These are phyloP conservation scores for Limenitis arthemis DNA, from an alignment of 2,888 invertebrate species.

Conservation along the genomic window DNA sequence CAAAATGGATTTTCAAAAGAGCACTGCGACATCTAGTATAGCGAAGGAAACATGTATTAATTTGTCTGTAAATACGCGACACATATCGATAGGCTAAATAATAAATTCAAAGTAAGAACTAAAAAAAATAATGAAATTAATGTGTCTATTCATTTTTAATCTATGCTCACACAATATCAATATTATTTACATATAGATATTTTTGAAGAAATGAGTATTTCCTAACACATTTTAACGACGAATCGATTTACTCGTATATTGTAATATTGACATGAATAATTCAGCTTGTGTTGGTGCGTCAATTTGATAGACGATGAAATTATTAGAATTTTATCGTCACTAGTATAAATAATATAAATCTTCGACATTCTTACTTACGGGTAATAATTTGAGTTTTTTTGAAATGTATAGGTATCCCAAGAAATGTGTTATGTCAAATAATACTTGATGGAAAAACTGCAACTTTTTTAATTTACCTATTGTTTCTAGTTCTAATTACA, in stretches of 20 bases:
- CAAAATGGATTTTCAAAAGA: slow-evolving; percentile 29
- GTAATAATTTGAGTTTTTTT: too few species aligned
- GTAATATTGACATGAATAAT: slow-evolving; percentile 18
- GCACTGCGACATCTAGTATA: slow-evolving; percentile 15
- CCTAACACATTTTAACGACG: slow-evolving; percentile 10
- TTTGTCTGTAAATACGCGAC: slow-evolving; percentile 23
- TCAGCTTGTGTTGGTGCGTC: slow-evolving; percentile 18
- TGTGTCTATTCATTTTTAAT: too few species aligned
- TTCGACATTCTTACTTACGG: neutral
- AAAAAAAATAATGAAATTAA: neutral
- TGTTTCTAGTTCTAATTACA: neutral
- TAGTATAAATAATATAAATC: slow-evolving; percentile 14
- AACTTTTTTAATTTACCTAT: too few species aligned
- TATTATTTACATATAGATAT: slow-evolving; percentile 4
- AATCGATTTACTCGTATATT: slow-evolving; percentile 9
- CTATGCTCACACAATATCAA: neutral
- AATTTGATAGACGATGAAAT: slow-evolving; percentile 20
- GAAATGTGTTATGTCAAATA: too few species aligned
- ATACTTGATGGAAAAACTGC: too few species aligned
- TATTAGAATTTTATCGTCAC: slow-evolving; percentile 19
- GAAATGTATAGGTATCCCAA: too few species aligned
- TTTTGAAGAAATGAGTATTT: slow-evolving; percentile 5
- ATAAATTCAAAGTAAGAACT: neutral
- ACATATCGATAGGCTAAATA: slow-evolving; percentile 1
- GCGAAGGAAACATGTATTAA: slow-evolving; percentile 23